A percentile compares a stretch with the other conserved stretches of the same genome.
These are phyloP conservation scores for Montifringilla adamsi DNA, from an alignment of 2,113 vertebrate genomes.

Conservation along the genomic window DNA sequence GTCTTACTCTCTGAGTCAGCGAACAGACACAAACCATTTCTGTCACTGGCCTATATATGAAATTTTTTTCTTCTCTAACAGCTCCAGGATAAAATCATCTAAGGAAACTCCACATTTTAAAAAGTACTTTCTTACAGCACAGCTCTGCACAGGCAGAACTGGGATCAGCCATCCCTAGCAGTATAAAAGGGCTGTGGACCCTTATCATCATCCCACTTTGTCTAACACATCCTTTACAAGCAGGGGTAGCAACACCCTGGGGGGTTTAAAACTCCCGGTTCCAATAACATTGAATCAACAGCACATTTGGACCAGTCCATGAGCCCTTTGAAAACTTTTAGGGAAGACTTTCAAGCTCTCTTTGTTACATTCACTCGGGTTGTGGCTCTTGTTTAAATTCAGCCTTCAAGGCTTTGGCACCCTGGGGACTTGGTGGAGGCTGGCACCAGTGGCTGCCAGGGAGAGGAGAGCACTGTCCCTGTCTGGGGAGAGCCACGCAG, in stretches of 20 bases:
- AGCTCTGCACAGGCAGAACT: neutral
- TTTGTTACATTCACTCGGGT: neutral
- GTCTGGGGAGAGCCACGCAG: neutral
- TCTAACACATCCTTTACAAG: neutral
- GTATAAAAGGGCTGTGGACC: neutral
- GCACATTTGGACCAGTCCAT: neutral
- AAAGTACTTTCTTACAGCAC: neutral
- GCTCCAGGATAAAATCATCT: neutral
- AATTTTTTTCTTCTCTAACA: neutral
- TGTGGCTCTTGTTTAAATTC: neutral
- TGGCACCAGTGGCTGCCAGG: neutral
- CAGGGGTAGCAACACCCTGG: neutral
- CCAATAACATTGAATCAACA: neutral
- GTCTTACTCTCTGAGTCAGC: neutral
- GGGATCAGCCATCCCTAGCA: neutral
- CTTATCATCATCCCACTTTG: neutral
- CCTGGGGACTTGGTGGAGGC: neutral
- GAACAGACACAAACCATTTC: neutral
- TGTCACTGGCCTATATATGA: neutral
- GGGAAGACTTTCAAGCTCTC: neutral
- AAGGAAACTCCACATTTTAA: neutral
- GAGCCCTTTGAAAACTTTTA: neutral
- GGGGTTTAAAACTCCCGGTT: neutral
- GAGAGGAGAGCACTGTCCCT: neutral
- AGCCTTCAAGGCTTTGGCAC: constrained; percentile 4